Percentiles rank a stretch among this genome's conserved stretches.
These are phyloP conservation scores for Gibbula magus DNA, from an alignment of 2,888 invertebrate genomes.

Conservation along the genomic window DNA sequence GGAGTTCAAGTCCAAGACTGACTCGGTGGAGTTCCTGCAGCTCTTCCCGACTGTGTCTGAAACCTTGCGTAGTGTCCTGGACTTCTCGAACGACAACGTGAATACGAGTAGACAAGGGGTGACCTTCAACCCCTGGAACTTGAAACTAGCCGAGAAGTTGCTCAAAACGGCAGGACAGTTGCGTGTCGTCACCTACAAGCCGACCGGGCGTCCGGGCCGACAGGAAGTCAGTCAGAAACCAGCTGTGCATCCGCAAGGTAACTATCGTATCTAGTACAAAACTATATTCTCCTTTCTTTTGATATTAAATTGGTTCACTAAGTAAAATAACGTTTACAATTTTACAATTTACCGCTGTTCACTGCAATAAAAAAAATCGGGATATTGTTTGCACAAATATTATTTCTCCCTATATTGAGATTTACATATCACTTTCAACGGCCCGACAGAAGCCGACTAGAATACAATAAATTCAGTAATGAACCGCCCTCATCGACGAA, in stretches of 20 bases:
- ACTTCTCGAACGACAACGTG: neutral
- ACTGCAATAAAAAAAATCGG: too few species aligned
- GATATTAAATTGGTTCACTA: too few species aligned
- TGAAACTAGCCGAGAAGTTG: neutral
- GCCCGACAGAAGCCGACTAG: too few species aligned
- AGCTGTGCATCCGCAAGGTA: neutral
- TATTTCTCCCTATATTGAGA: too few species aligned
- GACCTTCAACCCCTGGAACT: neutral
- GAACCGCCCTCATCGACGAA: too few species aligned
- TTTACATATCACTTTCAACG: too few species aligned
- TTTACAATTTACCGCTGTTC: too few species aligned
- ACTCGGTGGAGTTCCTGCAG: conserved; percentile 16
- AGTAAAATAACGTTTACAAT: too few species aligned
- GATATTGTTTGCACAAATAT: too few species aligned
- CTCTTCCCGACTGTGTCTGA: neutral
- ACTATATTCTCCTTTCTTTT: too few species aligned
- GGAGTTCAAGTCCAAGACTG: conserved; percentile 2
- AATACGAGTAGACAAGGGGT: neutral
- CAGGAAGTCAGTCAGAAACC: conserved; percentile 8
- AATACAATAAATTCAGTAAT: too few species aligned
- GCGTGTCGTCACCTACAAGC: neutral
- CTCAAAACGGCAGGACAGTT: neutral
- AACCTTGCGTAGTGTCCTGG: neutral
- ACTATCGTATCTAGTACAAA: neutral
- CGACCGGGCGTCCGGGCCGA: neutral